Conservation (phyloP, 2,888 invertebrate species). For the Drosophila affinis region DNA sequence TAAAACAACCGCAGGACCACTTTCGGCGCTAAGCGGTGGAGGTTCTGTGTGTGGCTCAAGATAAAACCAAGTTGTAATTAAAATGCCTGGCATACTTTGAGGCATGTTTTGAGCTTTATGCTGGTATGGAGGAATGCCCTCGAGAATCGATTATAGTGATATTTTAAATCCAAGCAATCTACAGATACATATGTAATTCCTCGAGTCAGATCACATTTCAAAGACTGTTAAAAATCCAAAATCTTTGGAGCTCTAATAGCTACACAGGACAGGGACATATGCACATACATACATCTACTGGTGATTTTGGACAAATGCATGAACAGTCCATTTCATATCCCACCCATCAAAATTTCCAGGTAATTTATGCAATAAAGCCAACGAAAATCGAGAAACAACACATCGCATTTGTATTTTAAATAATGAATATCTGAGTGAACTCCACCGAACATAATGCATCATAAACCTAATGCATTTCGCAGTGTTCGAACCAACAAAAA, state of each 20-base stretch:
- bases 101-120: conserved; percentile 39
- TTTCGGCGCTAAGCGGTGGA: conserved; percentile 1
- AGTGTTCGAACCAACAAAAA: conserved; percentile 15
- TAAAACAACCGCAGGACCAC: conserved; percentile 30
- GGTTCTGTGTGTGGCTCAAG: conserved; percentile 7
- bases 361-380: conserved; percentile 18
- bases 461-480: conserved; percentile 39
- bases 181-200: too few relatives aligned
- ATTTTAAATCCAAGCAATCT: conserved; percentile 8
- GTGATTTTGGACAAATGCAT: conserved; percentile 34
- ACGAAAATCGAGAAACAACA: conserved; percentile 9
- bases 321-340: conserved; percentile 7
- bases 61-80: conserved; percentile 65
- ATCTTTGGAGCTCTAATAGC: too few relatives aligned
- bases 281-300: conserved; percentile 1
- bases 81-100: conserved; percentile 70
- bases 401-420: conserved; percentile 14
- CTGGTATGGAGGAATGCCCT: conserved; percentile 8
- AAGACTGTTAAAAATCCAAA: too few relatives aligned
- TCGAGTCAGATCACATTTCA: too few relatives aligned
- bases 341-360: conserved; percentile 26
- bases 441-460: conserved; percentile 1
- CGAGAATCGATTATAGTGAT: conserved; percentile 27
- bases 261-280: not conserved
- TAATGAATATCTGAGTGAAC: conserved; percentile 38